Evolutionary conservation across 2,888 invertebrate species (phyloP), one percentile per base, ranked within the genome.

Genomic region (Eristalis arbustorum): DNA sequence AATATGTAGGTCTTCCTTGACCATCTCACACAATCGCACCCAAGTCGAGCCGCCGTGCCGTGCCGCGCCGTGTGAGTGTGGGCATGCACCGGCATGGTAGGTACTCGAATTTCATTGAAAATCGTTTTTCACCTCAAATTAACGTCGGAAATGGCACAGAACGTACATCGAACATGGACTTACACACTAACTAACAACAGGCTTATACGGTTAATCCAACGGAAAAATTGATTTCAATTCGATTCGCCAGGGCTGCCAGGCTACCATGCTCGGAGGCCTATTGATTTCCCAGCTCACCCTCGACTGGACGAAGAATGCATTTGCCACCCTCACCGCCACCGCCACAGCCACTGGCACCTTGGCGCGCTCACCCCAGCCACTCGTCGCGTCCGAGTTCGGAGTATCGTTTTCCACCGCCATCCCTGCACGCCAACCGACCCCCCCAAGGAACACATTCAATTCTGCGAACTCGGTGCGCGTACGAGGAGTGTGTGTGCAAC

Each of bases 71-170:
- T 68, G 18, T 40, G 14, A 40, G 62, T 31, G 37, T 71, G 5
- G 42, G 42, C 40, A 63, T 34, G 25, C 23, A 6, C n/a, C n/a
- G 18, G 49, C 49, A 14, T 34, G 28, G 3, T 2, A 23, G 77
- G 82, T 31, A 62, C 42, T 87, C 83, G 64, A 75, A 61, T 87
- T 87, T 87, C 87, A 79, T 83, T 87, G 83, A 64, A 87, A 87
- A 87, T 87, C 87, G 87, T 87, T 87, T 81, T 87, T 87, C 79
- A 87, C 87, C 87, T 87, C 83, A 87, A 87, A 87, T 87, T 87
- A 87, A 74, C 87, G 78, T 87, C 87, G 74, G 83, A 87, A 87
- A 87, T 83, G 79, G 83, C 79, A 87, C 82, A 74, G 72, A 82
- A 78, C 82, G 25, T 87, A 82, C 78, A 78, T 63, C 71, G 77